Base-by-base conservation (phyloP, 2,113 vertebrate genomes). In the Danionella cerebrum region DNA sequence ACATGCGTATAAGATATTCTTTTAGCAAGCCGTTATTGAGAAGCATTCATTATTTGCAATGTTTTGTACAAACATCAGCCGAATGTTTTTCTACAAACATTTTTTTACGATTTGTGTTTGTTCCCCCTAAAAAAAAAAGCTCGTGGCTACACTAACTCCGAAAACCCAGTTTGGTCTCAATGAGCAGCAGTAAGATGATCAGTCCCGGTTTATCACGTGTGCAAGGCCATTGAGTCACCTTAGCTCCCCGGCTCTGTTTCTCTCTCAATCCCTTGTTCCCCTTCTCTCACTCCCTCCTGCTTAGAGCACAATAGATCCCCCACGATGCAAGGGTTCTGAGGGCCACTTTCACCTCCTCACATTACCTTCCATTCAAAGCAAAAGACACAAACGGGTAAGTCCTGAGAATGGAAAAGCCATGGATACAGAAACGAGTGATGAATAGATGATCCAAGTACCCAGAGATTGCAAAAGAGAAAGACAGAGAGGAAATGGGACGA, bases 311-410 rank as follows among this genome's bases (percentile, higher is more conserved):
- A 82, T 76, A 77, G 73, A 54, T 73, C 81, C 83, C 83, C 83
- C 84, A 86, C 84, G 84, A 83, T 69, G 81, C 74, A 86, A 77
- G 67, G 36, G 80, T 79, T 82, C 77, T 67, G 77, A 82, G 74
- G 69, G 77, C 76, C 69, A 59, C 75, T 70, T 74, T 80, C 65
- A 69, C 74, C 79, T 82, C 70, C 76, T 84, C 65, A 39, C 59
- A 64, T 85, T 85, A 82, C 84, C 59, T 12, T 62, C 42, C 74
- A 48, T 83, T 85, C 84, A 85, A 21, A 45, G 18, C 21, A 11
- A 60, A 12, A 51, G 35, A 70, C 25, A 48, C 42, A 59, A 59
- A 69, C 36, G 53, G 54, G 35, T 47, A 50, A 36, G 18, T 64
- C 19, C 18, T 16, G 29, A 64, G 44, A 64, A 64, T 64, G 59